A percentile compares a stretch with the other conserved stretches of the same genome.
Conservation (phyloP, 2,888 invertebrate species). For the Mactromeris polynyma region DNA sequence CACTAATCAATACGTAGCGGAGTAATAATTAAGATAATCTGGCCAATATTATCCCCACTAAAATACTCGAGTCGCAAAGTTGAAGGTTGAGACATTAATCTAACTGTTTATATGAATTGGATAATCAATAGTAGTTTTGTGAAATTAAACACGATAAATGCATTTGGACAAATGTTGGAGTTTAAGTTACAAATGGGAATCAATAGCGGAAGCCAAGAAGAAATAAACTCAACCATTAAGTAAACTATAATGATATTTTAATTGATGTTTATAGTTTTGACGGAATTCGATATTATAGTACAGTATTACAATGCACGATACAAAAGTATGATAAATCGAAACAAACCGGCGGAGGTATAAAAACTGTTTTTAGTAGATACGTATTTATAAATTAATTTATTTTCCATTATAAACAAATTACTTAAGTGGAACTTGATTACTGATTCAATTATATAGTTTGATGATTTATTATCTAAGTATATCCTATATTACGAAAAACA, state of each 20-base stretch:
- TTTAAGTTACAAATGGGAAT: neutral
- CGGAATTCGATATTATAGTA: neutral
- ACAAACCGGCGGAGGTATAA: too few relatives aligned
- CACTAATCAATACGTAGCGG: neutral
- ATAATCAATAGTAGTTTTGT: neutral
- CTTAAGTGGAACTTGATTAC: neutral
- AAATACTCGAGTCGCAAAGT: neutral
- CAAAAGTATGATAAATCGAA: too few relatives aligned
- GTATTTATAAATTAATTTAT: too few relatives aligned
- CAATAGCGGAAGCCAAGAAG: neutral
- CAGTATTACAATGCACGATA: neutral
- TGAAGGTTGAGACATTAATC: neutral
- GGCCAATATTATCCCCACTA: neutral
- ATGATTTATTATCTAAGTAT: neutral
- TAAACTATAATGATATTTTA: neutral
- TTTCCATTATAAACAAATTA: neutral
- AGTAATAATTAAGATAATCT: neutral
- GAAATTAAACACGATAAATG: slow-evolving; percentile 9
- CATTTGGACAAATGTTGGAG: neutral
- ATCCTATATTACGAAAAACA: neutral
- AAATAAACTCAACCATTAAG: neutral
- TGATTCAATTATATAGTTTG: neutral
- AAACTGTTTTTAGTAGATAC: too few relatives aligned
- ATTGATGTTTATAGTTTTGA: neutral
- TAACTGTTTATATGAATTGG: neutral